These are phyloP conservation scores for Lordiphosa collinella DNA, from an alignment of 1,140 invertebrate genomes.

Conservation along the genomic window DNA sequence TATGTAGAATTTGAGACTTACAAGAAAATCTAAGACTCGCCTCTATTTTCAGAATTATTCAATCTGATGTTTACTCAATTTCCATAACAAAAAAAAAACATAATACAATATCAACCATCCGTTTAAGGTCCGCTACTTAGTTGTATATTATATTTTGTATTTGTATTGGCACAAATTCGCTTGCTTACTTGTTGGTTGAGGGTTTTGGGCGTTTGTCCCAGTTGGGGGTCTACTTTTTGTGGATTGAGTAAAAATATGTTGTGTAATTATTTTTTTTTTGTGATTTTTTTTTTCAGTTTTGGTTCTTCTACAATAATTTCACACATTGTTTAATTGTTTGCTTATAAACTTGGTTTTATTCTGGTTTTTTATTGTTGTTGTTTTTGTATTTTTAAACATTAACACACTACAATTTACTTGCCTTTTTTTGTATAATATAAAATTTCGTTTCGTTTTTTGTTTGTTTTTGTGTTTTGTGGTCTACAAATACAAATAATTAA, in stretches of 20 bases:
- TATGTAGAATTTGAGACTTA: too few relatives aligned
- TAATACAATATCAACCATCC: constrained; percentile 2
- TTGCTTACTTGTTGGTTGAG: constrained; percentile 21
- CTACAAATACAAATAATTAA: constrained; percentile 54
- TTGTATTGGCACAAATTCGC: constrained; percentile 63
- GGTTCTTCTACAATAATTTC: constrained; percentile 49
- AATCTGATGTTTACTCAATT: too few relatives aligned
- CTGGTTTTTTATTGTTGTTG: constrained; percentile 15
- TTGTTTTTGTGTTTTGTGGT: constrained; percentile 9
- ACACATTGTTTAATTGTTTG: constrained; percentile 38
- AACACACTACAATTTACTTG: constrained; percentile 62
- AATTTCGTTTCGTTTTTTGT: constrained; percentile 44
- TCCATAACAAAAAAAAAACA: too few relatives aligned
- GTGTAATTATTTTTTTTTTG: constrained; percentile 1
- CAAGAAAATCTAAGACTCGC: too few relatives aligned
- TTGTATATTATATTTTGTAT: constrained; percentile 15
- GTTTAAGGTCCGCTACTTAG: constrained; percentile 26
- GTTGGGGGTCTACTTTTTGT: constrained; percentile 5
- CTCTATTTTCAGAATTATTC: too few relatives aligned
- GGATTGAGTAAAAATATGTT: constrained; percentile 2
- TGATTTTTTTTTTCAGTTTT: constrained; percentile 9
- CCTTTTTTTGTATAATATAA: constrained; percentile 56
- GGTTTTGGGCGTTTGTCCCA: constrained; percentile 4
- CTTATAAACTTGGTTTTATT: constrained; percentile 55
- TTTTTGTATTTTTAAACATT: constrained; percentile 50